Base-by-base conservation (phyloP, 2,888 invertebrate species). In the Kuschelorhynchus macadamiae region DNA sequence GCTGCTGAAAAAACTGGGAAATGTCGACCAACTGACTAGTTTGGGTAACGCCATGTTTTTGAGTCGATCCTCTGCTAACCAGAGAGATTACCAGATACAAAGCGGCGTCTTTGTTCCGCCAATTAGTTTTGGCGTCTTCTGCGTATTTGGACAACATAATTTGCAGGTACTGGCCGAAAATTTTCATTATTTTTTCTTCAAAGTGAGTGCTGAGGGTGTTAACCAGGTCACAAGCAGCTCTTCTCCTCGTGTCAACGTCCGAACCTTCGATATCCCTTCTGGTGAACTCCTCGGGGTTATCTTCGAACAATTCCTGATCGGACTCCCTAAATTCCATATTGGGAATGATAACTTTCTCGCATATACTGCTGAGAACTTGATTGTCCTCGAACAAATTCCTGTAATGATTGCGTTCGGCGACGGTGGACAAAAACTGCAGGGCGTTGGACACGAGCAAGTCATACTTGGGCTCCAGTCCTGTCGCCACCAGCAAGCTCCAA, bases 291-390 rank as follows among this genome's bases (percentile, higher is more conserved):
- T 99, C 97, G 0, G 99, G 95, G 81, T 98, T 98, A 81, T 98
- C 98, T 82, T 97, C 97, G 84, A 99, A 99, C 44, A 97, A 82
- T 82, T 99, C 99, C 83, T 96, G 93, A 84, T 99, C 99, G 0
- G 96, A 93, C 56, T 90, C 91, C 87, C 98, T 89, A 75, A 99
- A 96, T 83, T 97, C 94, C 89, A 99, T 94, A 81, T 98, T 99
- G 0, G 98, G 98, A 77, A 99, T 96, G 77, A 99, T 94, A n/a
- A 99, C 96, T 83, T 97, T 97, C 81, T 98, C 96, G 82, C 98
- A 98, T 72, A 98, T 97, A 77, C 91, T 93, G 72, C 93, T 92
- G 4, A 98, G 87, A 1, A 94, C 94, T 50, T 88, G 88, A 0
- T 94, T 91, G 81, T 95, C 93, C 81, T 96, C 95, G 81, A 99